Evolutionary conservation across 2,797 vertebrate genomes (phyloP), one percentile per base, ranked within the genome.

Genomic region (Choloepus didactylus): DNA sequence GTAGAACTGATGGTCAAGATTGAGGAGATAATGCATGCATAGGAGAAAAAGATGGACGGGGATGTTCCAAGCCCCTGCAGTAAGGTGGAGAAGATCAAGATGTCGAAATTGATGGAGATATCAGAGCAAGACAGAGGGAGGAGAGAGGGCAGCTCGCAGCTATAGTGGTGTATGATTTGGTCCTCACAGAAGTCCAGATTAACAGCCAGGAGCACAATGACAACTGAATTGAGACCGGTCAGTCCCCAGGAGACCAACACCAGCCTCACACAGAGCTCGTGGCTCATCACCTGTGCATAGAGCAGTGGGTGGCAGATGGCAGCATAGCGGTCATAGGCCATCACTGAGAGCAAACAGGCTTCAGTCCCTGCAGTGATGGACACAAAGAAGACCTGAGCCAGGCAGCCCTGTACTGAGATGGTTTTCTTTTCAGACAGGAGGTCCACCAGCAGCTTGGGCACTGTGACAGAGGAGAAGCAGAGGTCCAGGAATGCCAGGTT

Each of bases 301-400:
- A 95, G 97, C 85, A 98, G 29, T 0, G 98, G 97, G 51, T 89
- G 94, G 49, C 97, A 97, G 69, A 98, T 97, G 87, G 98, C 97
- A 5, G 95, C 54, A 49, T 96, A 98, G 11, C 72, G 76, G 59
- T 98, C 97, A 60, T 97, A 98, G 73, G 97, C 97, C 98, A 98
- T 98, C 77, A 83, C 85, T 66, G 97, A 2, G 2, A 35, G 35
- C 35, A 35, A 35, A 35, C 35, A 98, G 81, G 97, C 97, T 29
- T 98, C 97, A 25, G 96, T 95, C 44, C 97, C 98, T 51, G 97
- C 97, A 19, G 98, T 89, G 38, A 96, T 94, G 51, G 98, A 97
- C 81, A 98, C 95, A 83, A 98, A 97, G 64, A 98, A 98, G n/a
- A 98, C 85, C 73, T 98, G 98, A 35, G 96, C 1, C 19, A 97